Conservation (phyloP, 2,888 invertebrate genomes). For the Lypha dubia region DNA sequence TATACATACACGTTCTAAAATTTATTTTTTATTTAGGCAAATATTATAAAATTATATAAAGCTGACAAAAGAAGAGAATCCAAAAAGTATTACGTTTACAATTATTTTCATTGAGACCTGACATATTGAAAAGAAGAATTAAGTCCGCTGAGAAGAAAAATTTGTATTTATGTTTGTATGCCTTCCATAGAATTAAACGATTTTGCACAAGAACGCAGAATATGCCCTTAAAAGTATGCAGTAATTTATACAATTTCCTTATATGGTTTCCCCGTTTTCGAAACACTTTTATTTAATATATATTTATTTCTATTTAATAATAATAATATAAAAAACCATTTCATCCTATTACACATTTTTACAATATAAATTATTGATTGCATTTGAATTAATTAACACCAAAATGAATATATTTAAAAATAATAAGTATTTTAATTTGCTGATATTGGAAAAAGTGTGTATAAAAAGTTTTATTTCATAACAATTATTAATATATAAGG, state of each 20-base stretch:
- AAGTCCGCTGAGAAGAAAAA: too few species aligned
- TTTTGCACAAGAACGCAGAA: not conserved
- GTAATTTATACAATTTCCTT: not conserved
- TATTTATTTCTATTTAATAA: constrained; percentile 42
- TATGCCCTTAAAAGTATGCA: not conserved
- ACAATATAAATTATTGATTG: constrained; percentile 44
- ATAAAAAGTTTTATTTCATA: not conserved
- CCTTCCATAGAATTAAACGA: too few species aligned
- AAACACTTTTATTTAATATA: constrained; percentile 30
- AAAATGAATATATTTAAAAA: constrained; percentile 48
- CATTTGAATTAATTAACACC: constrained; percentile 66
- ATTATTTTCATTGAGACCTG: too few species aligned
- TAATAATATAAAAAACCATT: not conserved
- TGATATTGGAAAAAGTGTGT: not conserved
- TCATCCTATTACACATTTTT: not conserved
- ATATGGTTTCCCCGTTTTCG: too few species aligned
- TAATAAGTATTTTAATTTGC: constrained; percentile 19
- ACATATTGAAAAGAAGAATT: too few species aligned
- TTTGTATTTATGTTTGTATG: too few species aligned
- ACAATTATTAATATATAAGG: not conserved
- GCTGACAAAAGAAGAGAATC: too few species aligned
- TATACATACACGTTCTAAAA: too few species aligned
- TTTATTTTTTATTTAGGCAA: too few species aligned
- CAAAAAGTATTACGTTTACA: too few species aligned
- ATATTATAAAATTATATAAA: too few species aligned